These are phyloP conservation scores for Philonicus albiceps DNA, from an alignment of 2,888 invertebrate genomes.

Conservation along the genomic window DNA sequence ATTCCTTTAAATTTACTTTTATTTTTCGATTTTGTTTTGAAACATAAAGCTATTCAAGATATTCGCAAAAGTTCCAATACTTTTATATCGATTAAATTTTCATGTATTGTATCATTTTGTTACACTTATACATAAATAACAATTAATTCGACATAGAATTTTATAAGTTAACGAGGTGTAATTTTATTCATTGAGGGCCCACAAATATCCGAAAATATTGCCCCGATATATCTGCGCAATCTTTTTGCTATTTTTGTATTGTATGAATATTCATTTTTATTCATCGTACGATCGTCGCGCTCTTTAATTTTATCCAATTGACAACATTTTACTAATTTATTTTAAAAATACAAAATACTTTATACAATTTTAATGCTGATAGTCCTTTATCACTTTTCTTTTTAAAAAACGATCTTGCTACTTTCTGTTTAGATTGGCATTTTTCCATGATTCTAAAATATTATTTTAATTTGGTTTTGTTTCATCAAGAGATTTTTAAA, in stretches of 20 bases:
- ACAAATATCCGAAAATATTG: neutral
- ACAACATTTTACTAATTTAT: neutral
- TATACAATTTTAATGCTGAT: neutral
- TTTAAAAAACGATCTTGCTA: neutral
- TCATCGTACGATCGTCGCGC: neutral
- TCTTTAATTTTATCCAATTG: neutral
- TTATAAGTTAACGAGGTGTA: conserved; percentile 1
- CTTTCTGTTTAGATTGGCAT: neutral
- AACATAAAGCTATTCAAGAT: neutral
- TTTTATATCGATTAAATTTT: neutral
- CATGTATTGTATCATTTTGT: neutral
- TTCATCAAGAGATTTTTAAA: neutral
- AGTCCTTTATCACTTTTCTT: neutral
- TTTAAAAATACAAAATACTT: neutral
- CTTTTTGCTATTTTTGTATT: neutral
- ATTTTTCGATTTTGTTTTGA: neutral
- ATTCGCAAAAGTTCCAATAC: neutral
- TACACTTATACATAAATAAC: conserved; percentile 10
- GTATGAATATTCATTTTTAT: neutral
- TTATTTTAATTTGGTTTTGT: neutral
- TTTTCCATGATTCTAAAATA: neutral
- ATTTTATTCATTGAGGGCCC: neutral
- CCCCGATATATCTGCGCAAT: neutral
- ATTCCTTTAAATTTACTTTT: too few species aligned
- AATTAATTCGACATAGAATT: conserved; percentile 12